Evolutionary conservation across 2,888 invertebrate genomes (phyloP).

Genomic region (Caenorhabditis afra): DNA sequence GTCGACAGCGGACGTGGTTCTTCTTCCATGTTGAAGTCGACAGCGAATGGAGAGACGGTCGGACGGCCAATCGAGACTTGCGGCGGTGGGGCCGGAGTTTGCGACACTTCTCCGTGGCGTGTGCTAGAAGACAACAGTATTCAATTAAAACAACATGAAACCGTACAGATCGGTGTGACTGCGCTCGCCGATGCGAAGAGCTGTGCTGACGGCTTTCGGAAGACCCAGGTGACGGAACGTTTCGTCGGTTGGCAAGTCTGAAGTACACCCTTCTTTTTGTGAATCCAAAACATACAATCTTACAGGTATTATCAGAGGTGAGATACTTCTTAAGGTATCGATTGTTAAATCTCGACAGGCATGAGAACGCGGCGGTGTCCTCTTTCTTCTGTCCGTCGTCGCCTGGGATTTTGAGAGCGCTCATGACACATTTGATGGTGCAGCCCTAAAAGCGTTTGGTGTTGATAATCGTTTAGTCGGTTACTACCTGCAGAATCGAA

Average conservation of each 20-base stretch:
- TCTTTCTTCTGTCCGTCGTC: slow-evolving; percentile 29
- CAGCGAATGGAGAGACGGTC: slow-evolving; percentile 46
- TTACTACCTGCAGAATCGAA: slow-evolving; percentile 90
- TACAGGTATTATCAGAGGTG: slow-evolving; percentile 36
- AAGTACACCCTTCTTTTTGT: background rate
- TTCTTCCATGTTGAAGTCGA: slow-evolving; percentile 29
- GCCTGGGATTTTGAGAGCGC: slow-evolving; percentile 41
- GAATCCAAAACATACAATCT: background rate
- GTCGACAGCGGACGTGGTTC: slow-evolving; percentile 30
- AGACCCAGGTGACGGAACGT: slow-evolving; percentile 57
- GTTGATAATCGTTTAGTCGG: background rate
- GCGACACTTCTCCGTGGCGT: slow-evolving; percentile 41
- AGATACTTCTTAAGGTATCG: slow-evolving; percentile 25
- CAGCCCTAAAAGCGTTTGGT: slow-evolving; percentile 37
- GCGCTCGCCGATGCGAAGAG: slow-evolving; percentile 59
- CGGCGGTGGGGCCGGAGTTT: slow-evolving; percentile 23
- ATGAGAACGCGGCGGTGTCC: slow-evolving; percentile 10
- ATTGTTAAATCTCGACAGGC: slow-evolving; percentile 17
- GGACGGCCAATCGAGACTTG: slow-evolving; percentile 38
- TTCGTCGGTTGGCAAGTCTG: slow-evolving; percentile 59
- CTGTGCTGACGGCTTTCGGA: slow-evolving; percentile 60
- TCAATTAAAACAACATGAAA: background rate
- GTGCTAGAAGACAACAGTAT: slow-evolving; percentile 12
- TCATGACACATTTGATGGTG: slow-evolving; percentile 54
- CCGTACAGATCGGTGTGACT: slow-evolving; percentile 53